Conservation (phyloP, 2,888 invertebrate species). For the Dioctria linearis region DNA sequence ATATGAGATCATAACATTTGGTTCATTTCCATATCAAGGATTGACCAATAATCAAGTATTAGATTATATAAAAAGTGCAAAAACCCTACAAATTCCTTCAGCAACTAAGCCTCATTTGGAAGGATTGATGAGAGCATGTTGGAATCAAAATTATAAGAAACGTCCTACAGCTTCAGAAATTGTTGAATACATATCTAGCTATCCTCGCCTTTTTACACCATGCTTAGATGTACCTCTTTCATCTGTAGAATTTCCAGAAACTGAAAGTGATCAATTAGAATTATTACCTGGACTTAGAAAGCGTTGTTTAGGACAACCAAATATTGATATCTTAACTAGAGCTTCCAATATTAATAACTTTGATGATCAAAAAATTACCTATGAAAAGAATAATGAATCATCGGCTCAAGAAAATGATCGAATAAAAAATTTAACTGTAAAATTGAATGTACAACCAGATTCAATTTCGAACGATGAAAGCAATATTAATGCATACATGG, state of each 20-base stretch:
- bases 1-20: slow-evolving; percentile 92
- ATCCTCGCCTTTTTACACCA: slow-evolving; percentile 83
- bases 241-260: slow-evolving; percentile 82
- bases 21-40: slow-evolving; percentile 92
- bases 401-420: slow-evolving; percentile 32
- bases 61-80: slow-evolving; percentile 83
- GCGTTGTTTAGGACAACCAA: slow-evolving; percentile 59
- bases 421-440: slow-evolving; percentile 29
- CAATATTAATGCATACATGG: slow-evolving; percentile 56
- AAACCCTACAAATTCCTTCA: slow-evolving; percentile 81
- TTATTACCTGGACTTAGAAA: slow-evolving; percentile 63
- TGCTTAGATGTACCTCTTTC: slow-evolving; percentile 84
- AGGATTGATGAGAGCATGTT: slow-evolving; percentile 86
- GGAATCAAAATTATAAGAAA: slow-evolving; percentile 79
- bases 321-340: slow-evolving; percentile 56
- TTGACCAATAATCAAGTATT: slow-evolving; percentile 88
- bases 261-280: slow-evolving; percentile 67
- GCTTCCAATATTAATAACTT: slow-evolving; percentile 59
- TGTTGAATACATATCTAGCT: slow-evolving; percentile 84
- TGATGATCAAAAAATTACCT: slow-evolving; percentile 53
- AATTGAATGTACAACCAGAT: slow-evolving; percentile 57
- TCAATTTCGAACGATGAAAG: slow-evolving; percentile 54
- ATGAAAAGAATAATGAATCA: background rate
- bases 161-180: slow-evolving; percentile 86
- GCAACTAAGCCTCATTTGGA: slow-evolving; percentile 86